Evolutionary conservation across 2,113 vertebrate genomes (phyloP), one percentile per base, ranked within the genome.

Genomic region (Micromys minutus): DNA sequence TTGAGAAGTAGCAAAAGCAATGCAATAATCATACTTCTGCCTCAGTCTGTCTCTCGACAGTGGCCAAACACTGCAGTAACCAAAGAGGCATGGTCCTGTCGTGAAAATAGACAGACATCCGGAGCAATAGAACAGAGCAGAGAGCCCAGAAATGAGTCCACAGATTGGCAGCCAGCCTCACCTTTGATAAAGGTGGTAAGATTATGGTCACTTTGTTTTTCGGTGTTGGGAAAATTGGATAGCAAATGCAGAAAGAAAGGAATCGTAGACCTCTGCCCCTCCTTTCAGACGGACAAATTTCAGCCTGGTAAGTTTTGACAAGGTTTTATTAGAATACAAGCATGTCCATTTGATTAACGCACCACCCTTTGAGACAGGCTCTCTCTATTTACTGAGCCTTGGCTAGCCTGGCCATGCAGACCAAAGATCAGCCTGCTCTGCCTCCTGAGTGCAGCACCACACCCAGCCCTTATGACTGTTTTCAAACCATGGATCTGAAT

Each of bases 291-390:
- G 50, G 52, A 57, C 61, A 80, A 69, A 76, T 47, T 75, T 31
- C 26, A 50, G 72, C 63, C 63, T 75, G 59, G 76, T 42, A 69
- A 59, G 29, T 90, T 92, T 95, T 65, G 93, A 89, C 94, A 86
- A 96, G 81, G 79, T 83, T 94, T 96, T 94, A 87, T 87, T 90
- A 24, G 67, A 90, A 83, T 47, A 79, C 36, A 39, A 61, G 39
- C 72, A 72, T 1, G 0, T n/a, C 39, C 75, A 13, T 94, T 76
- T 59, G 85, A 72, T 95, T 69, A 17, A 42, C 42, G 89, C 12
- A 4, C 16, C 34, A 10, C 34, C 13, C 15, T 31, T 31, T 47
- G 42, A 47, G 74, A 31, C 42, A 47, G 22, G 22, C 5, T 39
- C 52, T 57, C 77, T 57, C 19, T 81, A 45, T 63, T 29, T 63